Base-by-base conservation (phyloP, 1,140 invertebrate genomes). In the Cepaea nemoralis region DNA sequence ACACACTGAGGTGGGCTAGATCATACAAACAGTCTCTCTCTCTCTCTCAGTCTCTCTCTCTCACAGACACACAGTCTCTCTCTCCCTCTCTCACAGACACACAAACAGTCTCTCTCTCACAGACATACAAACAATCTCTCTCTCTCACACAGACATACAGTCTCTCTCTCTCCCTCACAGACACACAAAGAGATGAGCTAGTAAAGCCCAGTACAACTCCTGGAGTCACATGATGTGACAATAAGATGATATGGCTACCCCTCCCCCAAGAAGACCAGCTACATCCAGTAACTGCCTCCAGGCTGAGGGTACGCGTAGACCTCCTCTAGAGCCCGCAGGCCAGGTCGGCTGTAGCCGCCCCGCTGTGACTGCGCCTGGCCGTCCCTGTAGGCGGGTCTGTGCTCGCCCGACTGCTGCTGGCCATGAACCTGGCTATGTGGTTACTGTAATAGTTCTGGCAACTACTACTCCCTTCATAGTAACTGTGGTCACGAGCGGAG, bases 211-310 rank as follows among this genome's bases (percentile, higher is more conserved):
- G 50, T 55, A 55, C 50, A 55, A 55, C 50, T 55, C 50, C 50
- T 55, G 6, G n/a, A 22, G 22, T 55, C 22, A 45, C 42, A 45
- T 16, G 19, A 3, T 55, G 50, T 14, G 16, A 55, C 50, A 55
- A 22, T 55, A 2, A 55, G 16, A 5, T 55, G n/a, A 24, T 55
- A 22, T 55, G 8, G 3, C 50, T 55, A 2, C 50, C 16, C 6
- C 8, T 55, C 50, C 22, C n/a, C 16, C 3, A 55, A 45, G 8
- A 45, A 10, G 42, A 45, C 42, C 59, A 22, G 10, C 37, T 78
- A 78, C n/a, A 78, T 27, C 77, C 77, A 78, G 77, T 78, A 78
- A 63, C 66, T 78, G 63, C 63, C 77, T 31, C 24, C n/a, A n/a
- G n/a, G 77, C 19, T 69, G 40, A 37, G 14, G 42, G 40, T 67